Conservation (phyloP, 1,140 invertebrate genomes). For the Halyomorpha halys region DNA sequence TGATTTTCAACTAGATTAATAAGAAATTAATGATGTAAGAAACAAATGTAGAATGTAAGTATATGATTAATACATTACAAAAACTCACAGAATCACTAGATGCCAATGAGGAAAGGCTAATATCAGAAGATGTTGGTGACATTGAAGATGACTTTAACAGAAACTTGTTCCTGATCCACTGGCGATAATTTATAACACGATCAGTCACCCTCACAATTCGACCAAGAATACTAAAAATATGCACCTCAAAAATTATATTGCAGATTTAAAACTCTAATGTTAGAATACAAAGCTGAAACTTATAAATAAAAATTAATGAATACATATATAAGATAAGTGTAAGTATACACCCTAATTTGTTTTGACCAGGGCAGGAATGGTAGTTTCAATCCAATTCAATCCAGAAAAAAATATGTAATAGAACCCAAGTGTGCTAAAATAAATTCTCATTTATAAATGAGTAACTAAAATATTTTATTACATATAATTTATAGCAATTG, state of each 20-base stretch:
- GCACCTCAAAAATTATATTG: not conserved
- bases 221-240: conserved; percentile 59
- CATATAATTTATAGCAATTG: no score
- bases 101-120: conserved; percentile 25
- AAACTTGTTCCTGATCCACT: conserved; percentile 58
- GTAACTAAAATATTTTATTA: no score
- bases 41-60: no score
- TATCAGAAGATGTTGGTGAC: conserved; percentile 24
- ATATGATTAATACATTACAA: not conserved
- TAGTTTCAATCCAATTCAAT: no score
- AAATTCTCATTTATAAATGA: no score
- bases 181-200: conserved; percentile 83
- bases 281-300: no score
- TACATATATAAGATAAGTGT: not conserved
- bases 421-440: no score
- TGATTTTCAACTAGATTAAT: no score
- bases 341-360: no score
- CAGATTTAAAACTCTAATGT: not conserved
- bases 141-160: conserved; percentile 27
- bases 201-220: conserved; percentile 86
- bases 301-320: not conserved
- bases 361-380: no score
- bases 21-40: no score
- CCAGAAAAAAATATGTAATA: no score
- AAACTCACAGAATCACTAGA: conserved; percentile 29